Base-by-base conservation (phyloP, 2,888 invertebrate species). In the Pristionchus japonicus region DNA sequence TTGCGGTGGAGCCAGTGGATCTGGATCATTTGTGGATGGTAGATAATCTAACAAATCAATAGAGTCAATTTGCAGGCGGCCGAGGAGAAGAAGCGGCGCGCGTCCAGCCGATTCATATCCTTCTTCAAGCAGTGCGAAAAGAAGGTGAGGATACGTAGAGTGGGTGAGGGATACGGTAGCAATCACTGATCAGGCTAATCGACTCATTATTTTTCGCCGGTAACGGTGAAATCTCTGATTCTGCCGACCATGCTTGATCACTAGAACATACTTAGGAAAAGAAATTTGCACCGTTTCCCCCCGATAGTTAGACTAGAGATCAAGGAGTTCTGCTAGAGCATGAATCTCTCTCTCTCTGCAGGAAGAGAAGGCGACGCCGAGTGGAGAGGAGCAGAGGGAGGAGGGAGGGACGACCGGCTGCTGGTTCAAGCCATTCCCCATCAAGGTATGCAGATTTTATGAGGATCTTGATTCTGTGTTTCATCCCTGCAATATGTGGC, bases 121-220 rank as follows among this genome's bases (percentile, higher is more conserved):
- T 93, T 91, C 89, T 93, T 93, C 90, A 90, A 89, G 61, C 91
- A 91, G 85, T 89, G 91, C 1, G 92, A 92, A 34, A 92, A 91
- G 88, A 89, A 90, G 77, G 89, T 88, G 47, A 82, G 64, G 34
- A 3, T 23, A 31, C 11, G 31, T 20, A 34, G 4, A 1, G 9
- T 1, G 37, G 31, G 13, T 27, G 11, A 3, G 40, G 40, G 74
- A 74, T 40, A 80, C 57, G 17, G 57, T 57, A 57, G 57, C 9
- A 7, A 57, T 57, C n/a, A 64, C 23, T 64, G 61, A 6, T 64
- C 27, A n/a, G n/a, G n/a, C n/a, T n/a, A n/a, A n/a, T n/a, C n/a
- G n/a, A n/a, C n/a, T n/a, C n/a, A n/a, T n/a, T n/a, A n/a, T n/a
- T n/a, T n/a, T n/a, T n/a, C n/a, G n/a, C n/a, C n/a, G n/a, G n/a